Evolutionary conservation across 2,113 vertebrate species (phyloP).

Genomic region (Rhadina sibilatrix): DNA sequence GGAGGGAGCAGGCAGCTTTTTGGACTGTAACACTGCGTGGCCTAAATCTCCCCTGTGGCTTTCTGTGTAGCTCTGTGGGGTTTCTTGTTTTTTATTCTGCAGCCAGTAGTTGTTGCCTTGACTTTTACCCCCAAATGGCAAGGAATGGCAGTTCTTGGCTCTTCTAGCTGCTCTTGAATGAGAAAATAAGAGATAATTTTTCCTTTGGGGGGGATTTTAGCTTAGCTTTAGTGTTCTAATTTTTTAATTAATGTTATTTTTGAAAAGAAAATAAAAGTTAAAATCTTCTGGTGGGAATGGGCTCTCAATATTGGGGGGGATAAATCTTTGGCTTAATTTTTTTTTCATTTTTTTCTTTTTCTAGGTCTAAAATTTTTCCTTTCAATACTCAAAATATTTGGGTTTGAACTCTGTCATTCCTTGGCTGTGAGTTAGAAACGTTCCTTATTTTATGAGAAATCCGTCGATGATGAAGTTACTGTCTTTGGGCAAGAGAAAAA

Average conservation of each 20-base stretch:
- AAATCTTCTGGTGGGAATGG: background rate
- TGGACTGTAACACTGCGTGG: background rate
- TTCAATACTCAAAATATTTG: background rate
- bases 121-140: background rate
- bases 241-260: background rate
- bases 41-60: background rate
- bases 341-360: background rate
- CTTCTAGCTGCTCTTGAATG: background rate
- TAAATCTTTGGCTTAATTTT: background rate
- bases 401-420: background rate
- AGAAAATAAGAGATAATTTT: background rate
- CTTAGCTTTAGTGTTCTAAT: background rate
- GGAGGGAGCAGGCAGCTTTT: background rate
- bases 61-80: background rate
- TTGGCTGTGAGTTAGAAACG: background rate
- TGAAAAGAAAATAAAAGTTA: background rate
- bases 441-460: background rate
- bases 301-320: background rate
- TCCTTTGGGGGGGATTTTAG: background rate
- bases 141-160: background rate
- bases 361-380: background rate
- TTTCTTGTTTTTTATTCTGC: background rate
- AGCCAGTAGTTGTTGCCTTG: background rate
- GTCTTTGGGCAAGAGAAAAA: background rate
- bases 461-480: background rate